Conservation (phyloP, 2,113 vertebrate genomes). For the Antechinus flavipes region DNA sequence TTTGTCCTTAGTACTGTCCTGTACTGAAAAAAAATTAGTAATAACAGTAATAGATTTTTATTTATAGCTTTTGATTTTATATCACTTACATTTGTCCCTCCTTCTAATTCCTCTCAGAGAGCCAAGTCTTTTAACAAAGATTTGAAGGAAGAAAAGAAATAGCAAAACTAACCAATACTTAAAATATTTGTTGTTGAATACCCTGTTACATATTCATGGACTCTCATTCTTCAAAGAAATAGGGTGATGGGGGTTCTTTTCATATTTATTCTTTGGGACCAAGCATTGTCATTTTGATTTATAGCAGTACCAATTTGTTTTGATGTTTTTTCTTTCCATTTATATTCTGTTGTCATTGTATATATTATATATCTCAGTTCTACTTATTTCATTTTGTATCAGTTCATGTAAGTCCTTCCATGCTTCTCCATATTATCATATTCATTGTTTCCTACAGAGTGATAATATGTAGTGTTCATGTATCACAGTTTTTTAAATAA, state of each 20-base stretch:
- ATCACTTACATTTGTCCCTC: not conserved
- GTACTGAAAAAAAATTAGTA: not conserved
- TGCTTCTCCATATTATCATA: not conserved
- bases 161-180: not conserved
- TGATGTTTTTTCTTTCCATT: not conserved
- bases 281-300: not conserved
- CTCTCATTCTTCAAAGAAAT: not conserved
- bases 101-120: not conserved
- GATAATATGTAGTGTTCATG: not conserved
- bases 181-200: not conserved
- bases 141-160: not conserved
- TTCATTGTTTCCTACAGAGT: not conserved
- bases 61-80: not conserved
- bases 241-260: not conserved
- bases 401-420: not conserved
- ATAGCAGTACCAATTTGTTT: not conserved
- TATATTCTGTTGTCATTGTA: not conserved
- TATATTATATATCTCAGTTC: not conserved
- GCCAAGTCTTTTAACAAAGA: not conserved
- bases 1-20: not conserved
- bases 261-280: not conserved
- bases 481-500: not conserved
- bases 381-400: not conserved
- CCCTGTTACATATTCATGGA: not conserved
- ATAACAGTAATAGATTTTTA: not conserved